Evolutionary conservation across 2,113 vertebrate species (phyloP), one percentile per base, ranked within the genome.

Genomic region (Corapipo altera): DNA sequence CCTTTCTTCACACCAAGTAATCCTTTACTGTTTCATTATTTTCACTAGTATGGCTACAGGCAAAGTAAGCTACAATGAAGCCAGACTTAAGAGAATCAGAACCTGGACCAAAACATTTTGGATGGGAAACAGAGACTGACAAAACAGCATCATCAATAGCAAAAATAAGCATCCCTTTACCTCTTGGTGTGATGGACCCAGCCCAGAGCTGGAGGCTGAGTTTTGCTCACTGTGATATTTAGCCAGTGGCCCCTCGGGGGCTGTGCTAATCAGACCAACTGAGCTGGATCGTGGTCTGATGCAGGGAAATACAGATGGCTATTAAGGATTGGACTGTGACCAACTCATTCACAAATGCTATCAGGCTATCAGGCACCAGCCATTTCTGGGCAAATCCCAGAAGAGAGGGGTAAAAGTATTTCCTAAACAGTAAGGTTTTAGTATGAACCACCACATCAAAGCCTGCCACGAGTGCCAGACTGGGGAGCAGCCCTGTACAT

Each of bases 261-360:
- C 66, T 82, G 59, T 49, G 77, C 80, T 95, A 95, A 96, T 94
- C 91, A 95, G 89, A 92, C 61, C 76, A 92, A 49, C 74, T 0
- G 41, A 92, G 91, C 76, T 72, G 77, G 79, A 86, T 66, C 4
- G 0, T 51, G 44, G 65, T 91, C 65, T 89, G 84, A 75, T 2
- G n/a, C 89, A 67, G 55, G 74, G 75, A 93, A 91, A 71, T 85
- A 91, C 96, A 96, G 96, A 95, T 91, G 91, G 91, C 87, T 95
- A 58, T 95, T 96, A 95, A 93, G 62, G 57, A 74, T 57, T 96
- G 95, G 93, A 91, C 55, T 77, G 62, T 39, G 58, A 96, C 89
- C 96, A 97, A 70, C 55, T 89, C 81, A 83, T 83, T 91, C 93
- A 80, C 77, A 97, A 92, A 88, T 82, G 91, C 44, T 91, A 85